Percentiles rank a stretch among this genome's conserved stretches.
These are phyloP conservation scores for Anhinga anhinga DNA, from an alignment of 2,113 vertebrate species.

Conservation along the genomic window DNA sequence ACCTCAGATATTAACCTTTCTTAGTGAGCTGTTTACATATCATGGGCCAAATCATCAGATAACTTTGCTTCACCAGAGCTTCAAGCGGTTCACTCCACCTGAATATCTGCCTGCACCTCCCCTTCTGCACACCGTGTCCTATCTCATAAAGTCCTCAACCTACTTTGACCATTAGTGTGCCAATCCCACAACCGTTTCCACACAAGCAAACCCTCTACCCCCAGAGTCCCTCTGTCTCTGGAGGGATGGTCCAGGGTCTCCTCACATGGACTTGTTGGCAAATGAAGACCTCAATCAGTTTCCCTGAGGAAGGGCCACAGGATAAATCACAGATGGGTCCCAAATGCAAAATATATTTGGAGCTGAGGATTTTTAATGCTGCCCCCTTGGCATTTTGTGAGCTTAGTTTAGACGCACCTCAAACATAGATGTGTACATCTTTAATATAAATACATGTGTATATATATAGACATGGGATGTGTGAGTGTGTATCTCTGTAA, in stretches of 20 bases:
- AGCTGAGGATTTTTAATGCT: neutral
- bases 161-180: neutral
- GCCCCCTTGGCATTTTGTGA: neutral
- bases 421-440: neutral
- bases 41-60: slow-evolving; percentile 52
- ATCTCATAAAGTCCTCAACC: neutral
- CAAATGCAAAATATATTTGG: neutral
- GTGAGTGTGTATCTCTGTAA: neutral
- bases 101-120: neutral
- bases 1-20: slow-evolving; percentile 76
- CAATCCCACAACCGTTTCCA: neutral
- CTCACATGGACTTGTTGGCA: neutral
- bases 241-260: neutral
- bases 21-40: slow-evolving; percentile 21
- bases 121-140: neutral
- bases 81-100: neutral
- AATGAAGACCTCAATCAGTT: neutral
- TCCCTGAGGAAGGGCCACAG: neutral
- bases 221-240: neutral
- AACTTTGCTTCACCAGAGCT: neutral
- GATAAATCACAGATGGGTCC: neutral
- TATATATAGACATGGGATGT: neutral
- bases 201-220: neutral
- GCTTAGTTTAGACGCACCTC: neutral
- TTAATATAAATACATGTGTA: neutral